These are phyloP conservation scores for Antedon mediterranea DNA, from an alignment of 53 echinoderm and acorn worm genomes.

Conservation along the genomic window DNA sequence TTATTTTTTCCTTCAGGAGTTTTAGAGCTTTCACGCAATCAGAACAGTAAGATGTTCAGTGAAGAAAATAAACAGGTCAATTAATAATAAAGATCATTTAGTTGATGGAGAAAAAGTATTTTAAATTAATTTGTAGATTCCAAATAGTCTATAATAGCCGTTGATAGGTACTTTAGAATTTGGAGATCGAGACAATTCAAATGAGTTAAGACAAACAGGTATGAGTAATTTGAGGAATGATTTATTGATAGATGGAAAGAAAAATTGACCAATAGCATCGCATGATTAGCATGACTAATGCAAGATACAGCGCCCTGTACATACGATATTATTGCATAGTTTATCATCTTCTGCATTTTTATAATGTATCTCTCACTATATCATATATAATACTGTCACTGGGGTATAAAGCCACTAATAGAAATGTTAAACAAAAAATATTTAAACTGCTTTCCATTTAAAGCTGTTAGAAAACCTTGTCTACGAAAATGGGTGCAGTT, in stretches of 20 bases:
- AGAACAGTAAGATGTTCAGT: conserved; percentile 31
- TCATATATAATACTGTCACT: no score
- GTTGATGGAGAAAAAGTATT: not conserved
- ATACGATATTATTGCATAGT: not conserved
- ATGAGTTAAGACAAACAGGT: not conserved
- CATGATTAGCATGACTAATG: not conserved
- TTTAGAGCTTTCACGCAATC: conserved; percentile 32
- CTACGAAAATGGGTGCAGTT: no score
- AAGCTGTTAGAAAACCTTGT: no score
- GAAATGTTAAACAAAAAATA: no score
- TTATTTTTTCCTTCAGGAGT: conserved; percentile 27
- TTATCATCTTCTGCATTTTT: not conserved
- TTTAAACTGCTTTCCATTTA: no score
- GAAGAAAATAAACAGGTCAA: conserved; percentile 35
- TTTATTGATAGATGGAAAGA: not conserved
- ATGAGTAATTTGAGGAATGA: not conserved
- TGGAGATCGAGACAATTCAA: not conserved
- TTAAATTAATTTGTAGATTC: not conserved
- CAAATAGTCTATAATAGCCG: not conserved
- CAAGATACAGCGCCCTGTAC: not conserved
- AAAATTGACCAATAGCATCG: not conserved
- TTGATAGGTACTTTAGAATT: not conserved
- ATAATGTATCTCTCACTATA: not conserved
- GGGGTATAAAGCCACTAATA: no score
- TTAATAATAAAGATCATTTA: not conserved